These are phyloP conservation scores for Hystrix cristata DNA, from an alignment of 2,113 vertebrate species.

Conservation along the genomic window DNA sequence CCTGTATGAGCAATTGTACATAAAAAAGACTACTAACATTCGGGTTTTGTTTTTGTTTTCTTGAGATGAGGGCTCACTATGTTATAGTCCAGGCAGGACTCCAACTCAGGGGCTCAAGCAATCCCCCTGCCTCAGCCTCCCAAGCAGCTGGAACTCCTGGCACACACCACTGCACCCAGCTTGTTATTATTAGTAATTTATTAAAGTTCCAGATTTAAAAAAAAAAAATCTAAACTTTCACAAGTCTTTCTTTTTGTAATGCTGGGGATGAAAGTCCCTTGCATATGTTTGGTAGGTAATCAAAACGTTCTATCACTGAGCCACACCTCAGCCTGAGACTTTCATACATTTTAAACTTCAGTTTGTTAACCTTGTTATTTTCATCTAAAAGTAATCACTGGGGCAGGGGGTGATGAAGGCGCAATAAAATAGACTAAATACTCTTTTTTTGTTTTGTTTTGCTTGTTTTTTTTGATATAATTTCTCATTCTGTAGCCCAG, in stretches of 20 bases:
- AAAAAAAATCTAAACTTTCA: neutral
- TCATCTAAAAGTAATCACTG: constrained; percentile 54
- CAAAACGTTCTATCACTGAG: neutral
- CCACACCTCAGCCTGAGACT: neutral
- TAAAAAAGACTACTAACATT: neutral
- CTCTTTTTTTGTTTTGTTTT: neutral
- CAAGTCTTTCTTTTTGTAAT: neutral
- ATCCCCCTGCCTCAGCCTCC: no score
- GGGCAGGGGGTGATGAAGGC: neutral
- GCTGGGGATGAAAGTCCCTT: neutral
- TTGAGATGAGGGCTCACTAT: neutral
- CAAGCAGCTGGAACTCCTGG: neutral
- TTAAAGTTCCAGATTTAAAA: neutral
- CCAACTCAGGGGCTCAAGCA: neutral
- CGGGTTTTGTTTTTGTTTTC: neutral
- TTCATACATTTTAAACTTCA: constrained; percentile 16
- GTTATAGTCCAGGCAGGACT: neutral
- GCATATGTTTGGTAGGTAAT: neutral
- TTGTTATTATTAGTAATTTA: neutral
- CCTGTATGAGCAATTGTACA: neutral
- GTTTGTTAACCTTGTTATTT: constrained; percentile 59
- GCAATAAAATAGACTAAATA: neutral
- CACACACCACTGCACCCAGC: neutral
- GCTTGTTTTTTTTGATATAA: neutral
- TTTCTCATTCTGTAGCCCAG: neutral